phyloP scores from a whole-genome alignment of 2,888 invertebrate species.

The Agrotis puta region DNA sequence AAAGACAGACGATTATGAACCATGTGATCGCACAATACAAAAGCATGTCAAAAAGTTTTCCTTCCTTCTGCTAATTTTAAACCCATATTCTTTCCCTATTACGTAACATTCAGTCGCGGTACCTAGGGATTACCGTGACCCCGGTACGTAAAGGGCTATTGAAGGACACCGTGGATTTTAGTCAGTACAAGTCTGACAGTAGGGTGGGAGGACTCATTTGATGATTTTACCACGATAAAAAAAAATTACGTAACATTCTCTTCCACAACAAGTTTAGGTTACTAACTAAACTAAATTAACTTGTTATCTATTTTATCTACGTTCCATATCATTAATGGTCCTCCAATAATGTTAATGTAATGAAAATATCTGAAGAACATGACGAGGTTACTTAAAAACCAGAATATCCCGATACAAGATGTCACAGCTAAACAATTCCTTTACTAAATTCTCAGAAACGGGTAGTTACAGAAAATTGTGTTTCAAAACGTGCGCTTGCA shows the following conservation, averaged over 20 bases:
- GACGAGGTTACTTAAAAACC: constrained; percentile 40
- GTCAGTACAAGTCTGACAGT: too few species aligned
- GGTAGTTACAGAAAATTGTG: constrained; percentile 13
- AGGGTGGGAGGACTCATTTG: too few species aligned
- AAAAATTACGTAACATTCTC: too few species aligned
- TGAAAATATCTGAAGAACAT: constrained; percentile 33
- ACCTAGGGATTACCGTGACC: too few species aligned
- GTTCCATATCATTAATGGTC: constrained; percentile 38
- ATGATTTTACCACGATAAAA: too few species aligned
- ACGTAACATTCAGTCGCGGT: constrained; percentile 44
- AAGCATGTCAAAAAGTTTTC: neutral
- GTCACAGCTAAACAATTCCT: constrained; percentile 25
- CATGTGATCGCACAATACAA: constrained; percentile 19
- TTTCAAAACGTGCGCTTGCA: constrained; percentile 15
- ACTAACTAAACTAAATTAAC: constrained; percentile 27
- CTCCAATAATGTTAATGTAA: constrained; percentile 32
- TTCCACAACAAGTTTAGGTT: too few species aligned
- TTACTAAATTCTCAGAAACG: constrained; percentile 6
- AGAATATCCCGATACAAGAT: constrained; percentile 45
- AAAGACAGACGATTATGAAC: constrained; percentile 19
- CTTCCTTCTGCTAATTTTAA: neutral
- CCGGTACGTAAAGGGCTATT: too few species aligned
- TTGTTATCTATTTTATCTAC: constrained; percentile 24
- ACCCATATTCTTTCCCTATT: constrained; percentile 23
- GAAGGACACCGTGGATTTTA: too few species aligned